Base-by-base conservation (phyloP, 1,140 invertebrate genomes). In the Lordiphosa stackelbergi region DNA sequence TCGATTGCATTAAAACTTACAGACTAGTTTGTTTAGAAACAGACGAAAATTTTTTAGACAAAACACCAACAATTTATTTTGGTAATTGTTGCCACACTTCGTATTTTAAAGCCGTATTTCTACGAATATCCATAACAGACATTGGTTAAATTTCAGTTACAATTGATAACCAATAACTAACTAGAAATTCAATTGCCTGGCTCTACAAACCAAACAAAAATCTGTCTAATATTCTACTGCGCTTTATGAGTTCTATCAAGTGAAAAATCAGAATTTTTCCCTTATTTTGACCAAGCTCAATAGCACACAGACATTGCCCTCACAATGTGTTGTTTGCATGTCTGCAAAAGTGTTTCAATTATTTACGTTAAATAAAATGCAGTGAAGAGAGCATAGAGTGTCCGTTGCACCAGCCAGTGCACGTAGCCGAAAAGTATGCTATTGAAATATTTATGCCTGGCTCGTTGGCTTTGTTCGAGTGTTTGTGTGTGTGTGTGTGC, bases 391-490 rank as follows among this genome's bases (percentile, higher is more conserved):
- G 11, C 8, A 11, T n/a, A 53, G 2, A 40, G 35, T 42, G 51
- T 34, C 40, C 24, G 42, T 13, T 35, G 34, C 43, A 41, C 40
- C 45, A 49, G 47, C 43, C 37, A 22, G 3, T 64, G 75, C 75
- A 81, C 77, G 75, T 81, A 68, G 59, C 63, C 63, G 56, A 83
- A 83, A 81, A 75, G 75, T 75, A 83, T 81, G 75, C 75, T 81
- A 75, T 78, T 81, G 77, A 81, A 81, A 83, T 83, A 81, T 81
- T 81, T 75, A 81, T 81, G 71, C 71, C 58, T 52, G 38, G 70
- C 46, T 74, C 71, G 65, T 55, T 74, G 70, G 47, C 72, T 68
- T 74, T 81, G 75, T 79, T 81, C 70, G 56, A 16, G 16, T 28
- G 37, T 47, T 49, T 36, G 11, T 42, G 42, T 58, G 36, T 61